Percentiles rank a stretch among this genome's conserved stretches.
Evolutionary conservation across 2,113 vertebrate species (phyloP).

Genomic region (Galbula dea): DNA sequence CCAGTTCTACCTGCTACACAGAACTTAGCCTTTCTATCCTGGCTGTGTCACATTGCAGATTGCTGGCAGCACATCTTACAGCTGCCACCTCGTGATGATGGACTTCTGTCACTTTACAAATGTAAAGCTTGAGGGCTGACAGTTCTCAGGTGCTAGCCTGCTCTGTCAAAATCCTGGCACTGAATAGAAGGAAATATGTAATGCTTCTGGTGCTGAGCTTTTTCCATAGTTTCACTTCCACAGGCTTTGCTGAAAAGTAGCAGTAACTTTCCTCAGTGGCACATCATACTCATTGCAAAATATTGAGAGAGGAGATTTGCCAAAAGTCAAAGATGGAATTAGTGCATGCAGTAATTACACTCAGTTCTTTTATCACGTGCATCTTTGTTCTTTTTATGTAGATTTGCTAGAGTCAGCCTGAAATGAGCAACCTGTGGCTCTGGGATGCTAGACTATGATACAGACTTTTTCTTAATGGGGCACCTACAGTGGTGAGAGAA

Average conservation of each 20-base stretch:
- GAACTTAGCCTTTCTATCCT: not conserved
- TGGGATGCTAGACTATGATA: not conserved
- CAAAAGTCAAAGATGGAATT: not conserved
- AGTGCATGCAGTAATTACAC: not conserved
- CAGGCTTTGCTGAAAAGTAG: not conserved
- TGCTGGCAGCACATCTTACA: not conserved
- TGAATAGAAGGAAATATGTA: not conserved
- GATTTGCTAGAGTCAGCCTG: not conserved
- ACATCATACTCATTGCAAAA: not conserved
- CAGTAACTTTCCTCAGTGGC: not conserved
- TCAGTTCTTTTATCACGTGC: not conserved
- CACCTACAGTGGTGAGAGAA: not conserved
- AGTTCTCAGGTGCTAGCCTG: not conserved
- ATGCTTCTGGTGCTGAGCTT: not conserved
- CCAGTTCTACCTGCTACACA: not conserved
- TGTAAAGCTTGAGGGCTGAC: not conserved
- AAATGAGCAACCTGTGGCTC: not conserved
- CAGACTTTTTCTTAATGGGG: not conserved
- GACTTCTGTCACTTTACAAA: not conserved
- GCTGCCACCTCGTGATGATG: not conserved
- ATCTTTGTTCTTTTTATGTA: not conserved
- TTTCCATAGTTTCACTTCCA: not conserved
- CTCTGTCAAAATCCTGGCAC: not conserved
- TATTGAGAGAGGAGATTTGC: not conserved
- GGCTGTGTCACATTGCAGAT: fast-evolving